phyloP scores from a whole-genome alignment of 2,888 invertebrate species.

The Scaptomyza flava region DNA sequence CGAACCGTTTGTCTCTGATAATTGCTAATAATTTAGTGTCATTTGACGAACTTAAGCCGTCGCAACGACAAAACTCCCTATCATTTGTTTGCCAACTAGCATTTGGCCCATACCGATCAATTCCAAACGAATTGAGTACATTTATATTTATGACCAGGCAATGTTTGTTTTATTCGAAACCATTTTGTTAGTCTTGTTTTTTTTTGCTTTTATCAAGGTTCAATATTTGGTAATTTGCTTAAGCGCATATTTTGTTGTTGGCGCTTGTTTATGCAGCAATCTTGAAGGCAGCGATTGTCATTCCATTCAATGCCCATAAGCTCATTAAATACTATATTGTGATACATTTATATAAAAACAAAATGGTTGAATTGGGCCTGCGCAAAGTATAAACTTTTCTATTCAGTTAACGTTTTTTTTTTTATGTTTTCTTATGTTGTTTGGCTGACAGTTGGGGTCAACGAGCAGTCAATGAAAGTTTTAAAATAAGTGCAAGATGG shows the following conservation, averaged over 20 bases:
- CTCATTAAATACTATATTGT: slow-evolving; percentile 50
- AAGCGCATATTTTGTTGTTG: slow-evolving; percentile 31
- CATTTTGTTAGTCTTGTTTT: slow-evolving; percentile 1
- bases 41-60: slow-evolving; percentile 70
- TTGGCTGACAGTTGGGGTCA: no score
- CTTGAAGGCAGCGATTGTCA: slow-evolving; percentile 55
- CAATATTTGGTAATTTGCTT: slow-evolving; percentile 52
- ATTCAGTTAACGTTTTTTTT: neutral
- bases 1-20: slow-evolving; percentile 73
- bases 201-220: slow-evolving; percentile 45
- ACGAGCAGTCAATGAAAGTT: no score
- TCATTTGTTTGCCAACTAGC: slow-evolving; percentile 53
- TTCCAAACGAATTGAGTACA: slow-evolving; percentile 48
- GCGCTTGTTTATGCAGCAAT: slow-evolving; percentile 42
- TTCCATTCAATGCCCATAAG: slow-evolving; percentile 43
- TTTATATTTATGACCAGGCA: slow-evolving; percentile 44
- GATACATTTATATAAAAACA: slow-evolving; percentile 40
- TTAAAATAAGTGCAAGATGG: neutral
- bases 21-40: slow-evolving; percentile 81
- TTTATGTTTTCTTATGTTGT: neutral
- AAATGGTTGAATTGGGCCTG: slow-evolving; percentile 19
- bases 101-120: slow-evolving; percentile 57
- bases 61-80: slow-evolving; percentile 53
- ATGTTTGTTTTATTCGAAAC: slow-evolving; percentile 24
- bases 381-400: slow-evolving; percentile 1